These are phyloP conservation scores for Eupithecia pulchellata DNA, from an alignment of 2,888 invertebrate genomes.

Conservation along the genomic window DNA sequence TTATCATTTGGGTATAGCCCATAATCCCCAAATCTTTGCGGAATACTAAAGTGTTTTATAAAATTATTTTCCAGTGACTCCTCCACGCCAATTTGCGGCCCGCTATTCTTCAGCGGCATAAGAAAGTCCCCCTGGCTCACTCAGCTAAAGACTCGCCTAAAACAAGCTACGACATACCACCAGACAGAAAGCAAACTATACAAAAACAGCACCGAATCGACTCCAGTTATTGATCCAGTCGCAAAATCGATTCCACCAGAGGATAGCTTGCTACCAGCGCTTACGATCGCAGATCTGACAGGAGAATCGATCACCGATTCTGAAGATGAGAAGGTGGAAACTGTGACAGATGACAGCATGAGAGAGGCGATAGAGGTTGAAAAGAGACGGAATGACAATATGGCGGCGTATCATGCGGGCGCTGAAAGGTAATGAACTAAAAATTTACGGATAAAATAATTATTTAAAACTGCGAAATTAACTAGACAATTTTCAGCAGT, in stretches of 20 bases:
- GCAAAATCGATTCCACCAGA: constrained; percentile 42
- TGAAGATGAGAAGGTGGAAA: constrained; percentile 42
- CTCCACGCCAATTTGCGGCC: constrained; percentile 65
- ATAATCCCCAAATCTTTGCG: no score
- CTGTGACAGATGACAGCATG: constrained; percentile 37
- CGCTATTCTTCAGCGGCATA: constrained; percentile 76
- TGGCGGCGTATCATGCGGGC: constrained; percentile 65
- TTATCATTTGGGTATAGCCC: no score
- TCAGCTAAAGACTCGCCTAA: constrained; percentile 67
- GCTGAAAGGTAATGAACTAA: constrained; percentile 65
- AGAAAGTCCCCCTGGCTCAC: constrained; percentile 69
- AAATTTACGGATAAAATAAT: no score
- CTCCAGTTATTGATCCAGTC: constrained; percentile 27
- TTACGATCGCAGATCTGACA: constrained; percentile 55
- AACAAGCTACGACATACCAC: constrained; percentile 67
- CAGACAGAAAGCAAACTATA: constrained; percentile 55
- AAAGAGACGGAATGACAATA: constrained; percentile 47
- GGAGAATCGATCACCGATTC: constrained; percentile 44
- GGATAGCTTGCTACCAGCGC: constrained; percentile 54
- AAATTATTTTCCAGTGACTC: not conserved
- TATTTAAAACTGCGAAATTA: no score
- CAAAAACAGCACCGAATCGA: constrained; percentile 39
- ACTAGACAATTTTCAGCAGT: no score
- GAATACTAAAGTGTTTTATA: no score
- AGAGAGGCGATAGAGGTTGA: constrained; percentile 40